Percentiles rank a stretch among this genome's conserved stretches.
Evolutionary conservation across 1,140 invertebrate species (phyloP).

Genomic region (Drosophila punjabiensis): DNA sequence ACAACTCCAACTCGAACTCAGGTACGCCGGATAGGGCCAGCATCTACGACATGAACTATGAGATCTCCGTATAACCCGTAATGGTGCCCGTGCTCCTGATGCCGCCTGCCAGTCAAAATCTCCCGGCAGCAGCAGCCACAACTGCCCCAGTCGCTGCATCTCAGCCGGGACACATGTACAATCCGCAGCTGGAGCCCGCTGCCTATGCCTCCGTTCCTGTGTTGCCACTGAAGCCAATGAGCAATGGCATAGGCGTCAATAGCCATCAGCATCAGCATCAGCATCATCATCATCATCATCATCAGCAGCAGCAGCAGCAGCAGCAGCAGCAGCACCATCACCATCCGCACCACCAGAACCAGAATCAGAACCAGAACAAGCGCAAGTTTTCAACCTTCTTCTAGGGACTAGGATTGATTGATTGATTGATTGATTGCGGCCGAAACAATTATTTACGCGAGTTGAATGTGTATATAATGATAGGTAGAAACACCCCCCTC

Average conservation of each 20-base stretch:
- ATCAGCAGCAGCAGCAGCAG: constrained; percentile 20
- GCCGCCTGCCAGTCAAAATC: constrained; percentile 62
- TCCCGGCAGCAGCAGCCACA: constrained; percentile 15
- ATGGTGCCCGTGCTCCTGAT: constrained; percentile 81
- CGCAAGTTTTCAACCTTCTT: constrained; percentile 82
- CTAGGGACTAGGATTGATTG: constrained; percentile 5
- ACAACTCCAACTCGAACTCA: constrained; percentile 83
- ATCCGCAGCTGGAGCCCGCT: constrained; percentile 49
- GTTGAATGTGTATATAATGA: constrained; percentile 45
- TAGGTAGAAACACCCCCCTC: not conserved
- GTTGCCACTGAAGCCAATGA: constrained; percentile 41
- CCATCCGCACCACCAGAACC: constrained; percentile 12
- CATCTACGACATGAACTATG: constrained; percentile 98
- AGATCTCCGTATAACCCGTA: constrained; percentile 92
- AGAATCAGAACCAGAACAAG: constrained; percentile 67
- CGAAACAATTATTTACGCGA: constrained; percentile 31
- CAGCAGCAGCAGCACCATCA: constrained; percentile 14
- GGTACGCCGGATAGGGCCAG: constrained; percentile 93
- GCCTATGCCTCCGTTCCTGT: constrained; percentile 75
- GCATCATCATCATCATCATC: constrained; percentile 27
- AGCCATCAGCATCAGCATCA: constrained; percentile 51
- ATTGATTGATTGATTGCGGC: constrained; percentile 6
- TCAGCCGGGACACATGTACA: constrained; percentile 11
- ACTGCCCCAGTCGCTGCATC: constrained; percentile 18
- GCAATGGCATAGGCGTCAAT: constrained; percentile 49